Percentiles rank a stretch among this genome's conserved stretches.
These are phyloP conservation scores for Smittia sp. DNA, from an alignment of 2,888 invertebrate genomes.

Conservation along the genomic window DNA sequence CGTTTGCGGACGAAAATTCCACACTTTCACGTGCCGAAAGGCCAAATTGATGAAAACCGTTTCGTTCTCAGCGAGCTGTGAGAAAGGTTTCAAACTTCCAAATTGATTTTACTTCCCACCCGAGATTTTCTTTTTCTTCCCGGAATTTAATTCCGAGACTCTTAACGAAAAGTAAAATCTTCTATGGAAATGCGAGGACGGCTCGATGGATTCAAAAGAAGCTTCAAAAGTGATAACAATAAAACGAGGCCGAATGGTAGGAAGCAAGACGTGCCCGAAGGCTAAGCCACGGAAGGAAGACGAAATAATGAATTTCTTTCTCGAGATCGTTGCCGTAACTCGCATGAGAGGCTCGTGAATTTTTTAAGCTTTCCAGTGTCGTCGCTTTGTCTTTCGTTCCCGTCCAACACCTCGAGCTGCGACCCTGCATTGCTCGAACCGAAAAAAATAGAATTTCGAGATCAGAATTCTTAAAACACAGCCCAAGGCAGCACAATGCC, in stretches of 20 bases:
- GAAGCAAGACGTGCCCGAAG: not conserved
- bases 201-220: too few species aligned
- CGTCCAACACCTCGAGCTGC: too few species aligned
- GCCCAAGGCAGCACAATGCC: not conserved
- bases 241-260: not conserved
- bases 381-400: not conserved
- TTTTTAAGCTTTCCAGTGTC: not conserved
- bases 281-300: not conserved
- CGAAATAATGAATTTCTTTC: not conserved
- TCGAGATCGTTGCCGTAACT: not conserved
- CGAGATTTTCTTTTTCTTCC: too few species aligned
- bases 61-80: too few species aligned
- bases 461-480: not conserved
- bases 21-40: too few species aligned
- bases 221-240: conserved; percentile 4
- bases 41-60: too few species aligned
- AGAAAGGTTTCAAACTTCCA: too few species aligned
- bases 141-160: too few species aligned
- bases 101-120: too few species aligned
- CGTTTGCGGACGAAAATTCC: too few species aligned
- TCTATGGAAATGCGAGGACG: too few species aligned
- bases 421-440: not conserved
- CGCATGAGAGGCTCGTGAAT: not conserved
- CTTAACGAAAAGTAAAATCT: too few species aligned
- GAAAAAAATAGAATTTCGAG: not conserved